Evolutionary conservation across 2,797 vertebrate species (phyloP).

Genomic region (Poecilia wingei): DNA sequence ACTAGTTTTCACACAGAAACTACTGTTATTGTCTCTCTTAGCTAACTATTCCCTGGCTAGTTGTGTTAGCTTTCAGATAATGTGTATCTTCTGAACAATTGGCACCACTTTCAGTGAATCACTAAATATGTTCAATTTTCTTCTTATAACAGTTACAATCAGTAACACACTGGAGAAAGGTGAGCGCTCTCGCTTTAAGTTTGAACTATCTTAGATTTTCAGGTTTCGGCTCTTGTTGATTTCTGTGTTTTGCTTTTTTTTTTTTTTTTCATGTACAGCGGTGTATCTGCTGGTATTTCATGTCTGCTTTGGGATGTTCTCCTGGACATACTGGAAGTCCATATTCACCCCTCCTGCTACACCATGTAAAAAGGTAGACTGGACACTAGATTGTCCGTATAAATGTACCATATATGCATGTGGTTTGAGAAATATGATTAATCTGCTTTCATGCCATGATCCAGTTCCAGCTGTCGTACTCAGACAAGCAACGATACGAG

Average conservation of each 20-base stretch:
- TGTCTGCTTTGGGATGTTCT: constrained; percentile 93
- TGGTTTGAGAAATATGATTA: background rate
- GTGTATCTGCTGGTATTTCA: constrained; percentile 93
- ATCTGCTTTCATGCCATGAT: constrained; percentile 15
- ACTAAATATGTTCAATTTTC: background rate
- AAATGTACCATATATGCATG: background rate
- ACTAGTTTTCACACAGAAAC: background rate
- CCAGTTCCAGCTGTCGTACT: constrained; percentile 93
- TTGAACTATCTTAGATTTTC: background rate
- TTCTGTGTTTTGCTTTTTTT: background rate
- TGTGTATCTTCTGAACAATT: background rate
- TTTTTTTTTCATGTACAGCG: constrained; percentile 75
- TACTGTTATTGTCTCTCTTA: background rate
- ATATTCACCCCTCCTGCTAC: constrained; percentile 91
- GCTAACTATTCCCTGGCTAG: constrained; percentile 21
- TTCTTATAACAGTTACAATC: constrained; percentile 88
- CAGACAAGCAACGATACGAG: constrained; percentile 94
- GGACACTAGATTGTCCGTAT: no score
- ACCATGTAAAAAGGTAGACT: constrained; percentile 93
- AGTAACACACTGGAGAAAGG: constrained; percentile 91
- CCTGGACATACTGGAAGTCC: constrained; percentile 98
- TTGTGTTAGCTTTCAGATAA: constrained; percentile 40
- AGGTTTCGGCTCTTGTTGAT: background rate
- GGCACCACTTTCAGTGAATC: background rate
- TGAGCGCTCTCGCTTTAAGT: constrained; percentile 65